phyloP scores from a whole-genome alignment of 2,797 vertebrate genomes.

The Adelosebastes latens region DNA sequence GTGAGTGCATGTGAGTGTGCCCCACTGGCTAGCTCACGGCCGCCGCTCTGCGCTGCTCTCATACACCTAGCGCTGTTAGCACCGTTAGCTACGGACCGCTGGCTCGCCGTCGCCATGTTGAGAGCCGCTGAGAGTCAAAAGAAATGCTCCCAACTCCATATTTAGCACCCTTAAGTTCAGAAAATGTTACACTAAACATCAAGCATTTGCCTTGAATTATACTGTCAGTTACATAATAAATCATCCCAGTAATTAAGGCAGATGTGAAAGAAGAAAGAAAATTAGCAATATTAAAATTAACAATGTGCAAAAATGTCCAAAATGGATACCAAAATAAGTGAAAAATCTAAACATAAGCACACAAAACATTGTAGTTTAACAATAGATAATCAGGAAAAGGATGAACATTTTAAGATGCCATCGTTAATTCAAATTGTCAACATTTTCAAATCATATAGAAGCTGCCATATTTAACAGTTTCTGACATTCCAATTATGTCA shows the following conservation, averaged over 20 bases:
- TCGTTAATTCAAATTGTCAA: background rate
- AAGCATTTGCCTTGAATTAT: background rate
- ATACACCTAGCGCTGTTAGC: no score
- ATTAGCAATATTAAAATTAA: background rate
- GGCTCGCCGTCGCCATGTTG: no score
- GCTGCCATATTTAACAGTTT: background rate
- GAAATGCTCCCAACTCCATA: no score
- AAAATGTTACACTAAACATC: conserved; percentile 1
- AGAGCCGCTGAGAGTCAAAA: no score
- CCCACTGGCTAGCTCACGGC: no score
- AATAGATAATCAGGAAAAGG: no score
- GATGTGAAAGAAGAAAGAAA: background rate
- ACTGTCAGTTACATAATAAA: background rate
- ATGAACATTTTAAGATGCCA: background rate
- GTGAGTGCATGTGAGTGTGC: no score
- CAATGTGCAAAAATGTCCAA: background rate
- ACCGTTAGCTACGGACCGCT: rapidly evolving
- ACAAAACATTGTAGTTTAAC: background rate
- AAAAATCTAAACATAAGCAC: background rate
- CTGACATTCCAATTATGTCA: background rate
- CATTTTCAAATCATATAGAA: background rate
- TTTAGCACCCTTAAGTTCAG: background rate
- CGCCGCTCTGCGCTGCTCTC: no score
- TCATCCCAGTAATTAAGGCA: background rate
- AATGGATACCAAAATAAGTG: background rate